These are phyloP conservation scores for Nomada goodeniana DNA, from an alignment of 2,888 invertebrate genomes.

Conservation along the genomic window DNA sequence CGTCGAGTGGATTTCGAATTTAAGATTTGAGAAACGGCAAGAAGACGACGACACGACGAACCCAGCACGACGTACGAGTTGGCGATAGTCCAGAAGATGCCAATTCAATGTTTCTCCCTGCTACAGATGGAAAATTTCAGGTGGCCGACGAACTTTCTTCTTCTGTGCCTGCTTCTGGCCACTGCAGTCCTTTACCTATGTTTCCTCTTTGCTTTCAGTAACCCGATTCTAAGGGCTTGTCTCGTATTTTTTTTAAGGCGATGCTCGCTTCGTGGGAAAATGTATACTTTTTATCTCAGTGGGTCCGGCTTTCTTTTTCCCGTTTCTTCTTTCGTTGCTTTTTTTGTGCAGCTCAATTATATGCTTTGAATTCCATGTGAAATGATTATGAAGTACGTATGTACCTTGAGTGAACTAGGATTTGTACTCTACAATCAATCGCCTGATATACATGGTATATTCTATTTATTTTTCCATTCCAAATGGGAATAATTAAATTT, in stretches of 20 bases:
- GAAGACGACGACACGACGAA: slow-evolving; percentile 56
- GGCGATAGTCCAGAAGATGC: slow-evolving; percentile 78
- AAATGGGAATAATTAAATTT: no score
- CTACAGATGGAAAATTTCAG: slow-evolving; percentile 74
- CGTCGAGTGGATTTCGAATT: slow-evolving; percentile 66
- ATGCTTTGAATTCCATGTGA: not conserved
- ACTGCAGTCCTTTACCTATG: slow-evolving; percentile 56
- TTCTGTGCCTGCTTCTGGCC: slow-evolving; percentile 61
- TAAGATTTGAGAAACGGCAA: slow-evolving; percentile 74
- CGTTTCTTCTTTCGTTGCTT: no score
- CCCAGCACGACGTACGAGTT: slow-evolving; percentile 69
- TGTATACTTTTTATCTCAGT: not conserved
- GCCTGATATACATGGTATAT: no score
- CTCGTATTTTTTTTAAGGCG: slow-evolving; percentile 30
- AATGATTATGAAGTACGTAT: not conserved
- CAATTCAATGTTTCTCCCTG: slow-evolving; percentile 79
- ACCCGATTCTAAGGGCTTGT: slow-evolving; percentile 30
- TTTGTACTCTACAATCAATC: no score
- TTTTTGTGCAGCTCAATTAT: slow-evolving; percentile 24
- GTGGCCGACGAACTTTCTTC: slow-evolving; percentile 72
- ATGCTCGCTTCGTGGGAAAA: not conserved
- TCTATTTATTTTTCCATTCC: no score
- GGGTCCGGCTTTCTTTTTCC: not conserved
- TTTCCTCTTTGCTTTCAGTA: slow-evolving; percentile 50
- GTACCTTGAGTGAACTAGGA: no score